Percentiles rank a stretch among this genome's conserved stretches.
These are phyloP conservation scores for Acromyrmex heyeri DNA, from an alignment of 1,140 invertebrate species.

Conservation along the genomic window DNA sequence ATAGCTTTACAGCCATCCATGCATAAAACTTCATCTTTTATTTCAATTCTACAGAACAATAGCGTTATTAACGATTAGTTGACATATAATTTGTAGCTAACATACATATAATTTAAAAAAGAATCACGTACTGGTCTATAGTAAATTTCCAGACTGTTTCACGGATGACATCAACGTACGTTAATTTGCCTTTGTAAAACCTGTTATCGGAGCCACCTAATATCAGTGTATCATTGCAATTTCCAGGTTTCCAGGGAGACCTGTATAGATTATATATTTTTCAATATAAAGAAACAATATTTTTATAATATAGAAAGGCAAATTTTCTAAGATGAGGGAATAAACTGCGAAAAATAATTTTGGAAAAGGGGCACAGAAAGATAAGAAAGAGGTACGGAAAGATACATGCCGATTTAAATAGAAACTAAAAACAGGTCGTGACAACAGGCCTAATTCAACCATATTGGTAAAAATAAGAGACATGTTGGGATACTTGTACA, in stretches of 20 bases:
- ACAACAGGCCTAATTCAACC: not conserved
- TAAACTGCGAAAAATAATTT: not conserved
- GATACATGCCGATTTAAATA: not conserved
- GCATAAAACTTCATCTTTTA: not conserved
- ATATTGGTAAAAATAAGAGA: not conserved
- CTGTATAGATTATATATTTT: too few species aligned
- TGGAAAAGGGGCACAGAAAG: not conserved
- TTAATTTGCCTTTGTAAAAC: not conserved
- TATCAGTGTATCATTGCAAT: too few species aligned
- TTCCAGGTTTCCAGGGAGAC: too few species aligned
- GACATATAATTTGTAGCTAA: not conserved
- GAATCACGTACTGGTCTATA: too few species aligned
- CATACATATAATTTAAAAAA: not conserved
- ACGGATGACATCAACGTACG: not conserved
- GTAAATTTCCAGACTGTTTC: not conserved
- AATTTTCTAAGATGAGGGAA: not conserved
- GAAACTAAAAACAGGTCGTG: not conserved
- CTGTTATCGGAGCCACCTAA: too few species aligned
- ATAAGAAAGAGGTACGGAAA: not conserved
- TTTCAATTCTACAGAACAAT: not conserved
- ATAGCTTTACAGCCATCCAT: not conserved
- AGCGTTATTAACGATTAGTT: not conserved
- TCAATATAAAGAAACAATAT: not conserved
- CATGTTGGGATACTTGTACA: not conserved
- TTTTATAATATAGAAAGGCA: not conserved